phyloP scores from a whole-genome alignment of 2,113 vertebrate species.

The Dromiciops gliroides region DNA sequence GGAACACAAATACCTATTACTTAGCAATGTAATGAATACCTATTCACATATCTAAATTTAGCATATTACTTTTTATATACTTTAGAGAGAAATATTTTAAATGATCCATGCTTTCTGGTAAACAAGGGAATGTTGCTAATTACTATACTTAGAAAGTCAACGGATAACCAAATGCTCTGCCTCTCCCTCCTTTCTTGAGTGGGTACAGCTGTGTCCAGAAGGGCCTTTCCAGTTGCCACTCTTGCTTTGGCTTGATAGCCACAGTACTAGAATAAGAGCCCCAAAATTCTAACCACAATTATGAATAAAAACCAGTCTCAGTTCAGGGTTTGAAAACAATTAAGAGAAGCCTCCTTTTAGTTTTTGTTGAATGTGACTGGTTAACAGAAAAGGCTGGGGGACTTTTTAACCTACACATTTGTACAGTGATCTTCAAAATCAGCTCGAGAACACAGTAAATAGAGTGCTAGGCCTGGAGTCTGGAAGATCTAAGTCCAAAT shows the following conservation, averaged over 20 bases:
- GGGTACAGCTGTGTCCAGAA: background rate
- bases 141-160: background rate
- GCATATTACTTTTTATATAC: background rate
- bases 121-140: background rate
- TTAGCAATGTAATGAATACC: background rate
- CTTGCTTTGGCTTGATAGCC: background rate
- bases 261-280: background rate
- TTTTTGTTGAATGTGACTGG: background rate
- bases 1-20: background rate
- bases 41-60: background rate
- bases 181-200: background rate
- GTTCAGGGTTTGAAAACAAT: background rate
- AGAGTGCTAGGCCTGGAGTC: background rate
- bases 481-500: background rate
- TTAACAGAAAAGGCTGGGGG: background rate
- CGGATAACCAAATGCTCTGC: background rate
- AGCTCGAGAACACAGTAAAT: background rate
- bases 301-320: background rate
- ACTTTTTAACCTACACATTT: background rate
- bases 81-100: background rate
- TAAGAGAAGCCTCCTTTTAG: background rate
- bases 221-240: background rate
- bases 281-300: background rate
- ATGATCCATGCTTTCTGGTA: background rate
- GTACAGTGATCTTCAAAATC: background rate